These are phyloP conservation scores for Plagodis dolabraria DNA, from an alignment of 2,888 invertebrate species.

Conservation along the genomic window DNA sequence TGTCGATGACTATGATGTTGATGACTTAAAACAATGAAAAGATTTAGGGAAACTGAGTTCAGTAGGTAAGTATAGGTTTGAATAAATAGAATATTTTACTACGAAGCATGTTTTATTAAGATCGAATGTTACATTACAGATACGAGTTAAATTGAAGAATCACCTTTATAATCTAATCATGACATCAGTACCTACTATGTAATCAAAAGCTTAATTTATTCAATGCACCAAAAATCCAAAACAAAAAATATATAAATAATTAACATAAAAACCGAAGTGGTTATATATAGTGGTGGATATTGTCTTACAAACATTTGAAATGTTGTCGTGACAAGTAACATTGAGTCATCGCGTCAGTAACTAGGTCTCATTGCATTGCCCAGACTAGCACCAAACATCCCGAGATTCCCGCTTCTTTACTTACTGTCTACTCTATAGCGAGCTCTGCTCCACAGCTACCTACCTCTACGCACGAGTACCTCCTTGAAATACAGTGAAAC, in stretches of 20 bases:
- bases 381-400: slow-evolving; percentile 12
- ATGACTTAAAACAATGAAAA: too few relatives aligned
- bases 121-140: neutral
- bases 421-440: neutral
- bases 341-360: neutral
- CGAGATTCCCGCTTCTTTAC: slow-evolving; percentile 14
- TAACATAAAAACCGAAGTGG: too few relatives aligned
- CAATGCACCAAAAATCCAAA: too few relatives aligned
- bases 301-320: neutral
- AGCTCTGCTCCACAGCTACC: slow-evolving; percentile 13
- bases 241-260: too few relatives aligned
- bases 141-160: slow-evolving; percentile 5
- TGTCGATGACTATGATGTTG: too few relatives aligned
- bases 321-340: neutral
- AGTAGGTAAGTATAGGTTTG: neutral
- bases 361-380: slow-evolving; percentile 7
- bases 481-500: slow-evolving; percentile 5
- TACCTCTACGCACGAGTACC: neutral
- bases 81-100: slow-evolving; percentile 10
- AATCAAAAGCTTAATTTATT: neutral
- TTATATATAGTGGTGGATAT: too few relatives aligned
- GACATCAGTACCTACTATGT: neutral
- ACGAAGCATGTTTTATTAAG: slow-evolving; percentile 8
- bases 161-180: neutral
- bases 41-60: too few relatives aligned